Evolutionary conservation across 2,113 vertebrate species (phyloP), one percentile per base, ranked within the genome.

Genomic region (Tyrannus savana): DNA sequence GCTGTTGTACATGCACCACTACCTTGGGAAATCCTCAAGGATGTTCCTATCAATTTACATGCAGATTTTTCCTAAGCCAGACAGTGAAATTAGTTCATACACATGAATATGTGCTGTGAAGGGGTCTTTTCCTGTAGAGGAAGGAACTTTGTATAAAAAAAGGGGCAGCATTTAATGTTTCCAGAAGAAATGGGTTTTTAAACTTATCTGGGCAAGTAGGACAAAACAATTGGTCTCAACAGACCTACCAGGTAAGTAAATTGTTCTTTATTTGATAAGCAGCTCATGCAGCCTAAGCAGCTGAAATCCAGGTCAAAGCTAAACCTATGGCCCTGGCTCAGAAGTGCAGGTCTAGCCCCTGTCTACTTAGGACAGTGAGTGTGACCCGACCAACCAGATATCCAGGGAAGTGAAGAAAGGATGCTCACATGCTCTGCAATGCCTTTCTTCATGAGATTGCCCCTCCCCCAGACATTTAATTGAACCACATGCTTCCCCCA

Each of bases 281-380:
- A 87, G 64, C 14, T 84, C 35, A 14, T 63, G 21, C 33, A 77
- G 33, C 22, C 59, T 71, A 25, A 89, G 47, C 2, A 3, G 30
- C 39, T 90, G 73, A 87, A 92, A 74, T 88, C 27, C 80, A 78
- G 52, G 68, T 92, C 55, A 86, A 62, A 80, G 30, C 25, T 56
- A 59, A 19, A 74, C 55, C 50, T 47, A 14, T 46, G 25, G 11
- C 30, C 42, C 35, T 84, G 58, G 28, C 79, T 78, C 53, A 78
- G 56, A 74, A 13, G 9, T 19, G 27, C 60, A 47, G 16, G 24
- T 68, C 39, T 47, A 60, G 18, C 19, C 78, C 39, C 75, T 28
- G 39, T 53, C 39, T 27, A 2, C 35, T 68, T 44, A 33, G 2
- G 35, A 60, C 35, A 30, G 24, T 24, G 46, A n/a, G 7, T 46